Evolutionary conservation across 2,113 vertebrate genomes (phyloP).

Genomic region (Prochilodus magdalenae): DNA sequence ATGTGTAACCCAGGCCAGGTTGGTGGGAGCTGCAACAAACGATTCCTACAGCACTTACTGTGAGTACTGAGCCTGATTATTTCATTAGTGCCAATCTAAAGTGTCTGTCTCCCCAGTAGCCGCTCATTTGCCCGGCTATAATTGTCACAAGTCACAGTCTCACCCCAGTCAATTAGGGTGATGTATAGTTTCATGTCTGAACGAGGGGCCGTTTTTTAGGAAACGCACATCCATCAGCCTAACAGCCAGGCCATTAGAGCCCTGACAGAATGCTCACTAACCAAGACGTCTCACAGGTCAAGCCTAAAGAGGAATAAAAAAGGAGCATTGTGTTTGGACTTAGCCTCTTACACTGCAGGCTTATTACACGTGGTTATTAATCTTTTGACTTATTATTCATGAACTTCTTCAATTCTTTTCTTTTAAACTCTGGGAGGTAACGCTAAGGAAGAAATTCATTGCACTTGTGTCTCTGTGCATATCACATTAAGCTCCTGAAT

Average conservation of each 20-base stretch:
- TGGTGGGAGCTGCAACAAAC: neutral
- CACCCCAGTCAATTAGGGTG: slow-evolving; percentile 84
- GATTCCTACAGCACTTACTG: slow-evolving; percentile 18
- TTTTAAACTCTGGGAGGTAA: no score
- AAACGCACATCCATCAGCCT: slow-evolving; percentile 76
- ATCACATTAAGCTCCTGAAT: no score
- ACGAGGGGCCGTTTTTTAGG: slow-evolving; percentile 66
- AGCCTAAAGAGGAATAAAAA: slow-evolving; percentile 56
- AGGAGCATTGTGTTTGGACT: neutral
- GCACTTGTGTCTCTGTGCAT: no score
- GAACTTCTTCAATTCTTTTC: no score
- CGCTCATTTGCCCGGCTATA: slow-evolving; percentile 72
- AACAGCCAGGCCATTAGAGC: slow-evolving; percentile 74
- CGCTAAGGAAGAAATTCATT: no score
- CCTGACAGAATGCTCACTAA: slow-evolving; percentile 65
- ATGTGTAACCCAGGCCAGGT: neutral
- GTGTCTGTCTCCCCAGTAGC: slow-evolving; percentile 62
- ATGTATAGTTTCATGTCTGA: slow-evolving; percentile 80
- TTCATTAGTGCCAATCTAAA: slow-evolving; percentile 70
- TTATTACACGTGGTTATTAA: neutral
- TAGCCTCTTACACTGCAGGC: neutral
- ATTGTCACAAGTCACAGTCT: slow-evolving; percentile 74
- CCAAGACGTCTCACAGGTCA: slow-evolving; percentile 63
- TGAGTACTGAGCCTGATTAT: slow-evolving; percentile 54
- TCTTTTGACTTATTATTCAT: neutral